Evolutionary conservation across 2,888 invertebrate genomes (phyloP).

Genomic region (Plebejus anna): DNA sequence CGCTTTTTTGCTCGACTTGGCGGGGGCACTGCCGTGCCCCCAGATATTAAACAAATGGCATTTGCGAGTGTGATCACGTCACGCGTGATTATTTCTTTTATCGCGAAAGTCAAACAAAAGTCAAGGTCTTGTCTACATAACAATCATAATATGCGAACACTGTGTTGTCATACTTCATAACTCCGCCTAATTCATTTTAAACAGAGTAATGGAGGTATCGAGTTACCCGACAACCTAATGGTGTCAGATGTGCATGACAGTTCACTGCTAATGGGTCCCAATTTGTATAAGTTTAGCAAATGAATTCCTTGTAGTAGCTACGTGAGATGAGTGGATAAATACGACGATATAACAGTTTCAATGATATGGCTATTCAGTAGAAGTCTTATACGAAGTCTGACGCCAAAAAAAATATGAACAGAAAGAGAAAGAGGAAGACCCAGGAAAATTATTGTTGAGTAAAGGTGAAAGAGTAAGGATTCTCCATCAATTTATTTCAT

Average conservation of each 20-base stretch:
- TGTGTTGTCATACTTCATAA: slow-evolving; percentile 23
- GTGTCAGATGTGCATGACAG: not conserved
- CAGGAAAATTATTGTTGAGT: not conserved
- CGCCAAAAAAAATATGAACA: not conserved
- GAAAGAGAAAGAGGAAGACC: not conserved
- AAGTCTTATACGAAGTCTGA: not conserved
- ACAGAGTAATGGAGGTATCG: not conserved
- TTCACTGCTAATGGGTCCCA: not conserved
- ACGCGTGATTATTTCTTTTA: slow-evolving; percentile 34
- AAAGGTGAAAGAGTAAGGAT: no score
- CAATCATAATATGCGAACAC: slow-evolving; percentile 24
- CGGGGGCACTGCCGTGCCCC: no score
- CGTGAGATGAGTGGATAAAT: not conserved
- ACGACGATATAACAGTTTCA: not conserved
- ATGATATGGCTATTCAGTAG: not conserved
- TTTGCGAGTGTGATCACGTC: slow-evolving; percentile 26
- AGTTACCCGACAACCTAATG: not conserved
- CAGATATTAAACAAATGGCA: slow-evolving; percentile 4
- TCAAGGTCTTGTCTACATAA: slow-evolving; percentile 40
- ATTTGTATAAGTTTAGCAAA: not conserved
- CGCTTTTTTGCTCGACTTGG: no score
- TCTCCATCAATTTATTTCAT: no score
- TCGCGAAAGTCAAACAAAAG: slow-evolving; percentile 42
- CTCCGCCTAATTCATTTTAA: slow-evolving; percentile 5
- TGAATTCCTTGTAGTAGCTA: not conserved